Evolutionary conservation across 2,113 vertebrate species (phyloP).

Genomic region (Petrocephalus zakoni): DNA sequence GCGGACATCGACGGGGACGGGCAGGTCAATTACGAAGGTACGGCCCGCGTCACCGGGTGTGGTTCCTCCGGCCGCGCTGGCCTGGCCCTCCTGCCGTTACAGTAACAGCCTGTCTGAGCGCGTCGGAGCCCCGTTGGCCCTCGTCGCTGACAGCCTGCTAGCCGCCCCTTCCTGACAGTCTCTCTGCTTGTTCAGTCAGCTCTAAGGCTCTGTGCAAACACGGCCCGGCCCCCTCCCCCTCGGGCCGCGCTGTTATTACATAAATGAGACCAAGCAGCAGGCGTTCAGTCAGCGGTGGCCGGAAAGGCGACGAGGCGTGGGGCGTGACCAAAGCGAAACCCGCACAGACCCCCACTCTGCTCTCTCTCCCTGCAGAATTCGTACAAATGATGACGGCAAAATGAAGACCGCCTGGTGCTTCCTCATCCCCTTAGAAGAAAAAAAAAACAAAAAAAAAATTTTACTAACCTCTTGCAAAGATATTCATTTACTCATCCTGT

Average conservation of each 20-base stretch:
- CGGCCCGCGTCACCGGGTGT: neutral
- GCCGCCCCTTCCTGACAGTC: neutral
- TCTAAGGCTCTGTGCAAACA: neutral
- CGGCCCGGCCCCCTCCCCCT: neutral
- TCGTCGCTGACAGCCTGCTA: neutral
- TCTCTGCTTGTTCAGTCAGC: neutral
- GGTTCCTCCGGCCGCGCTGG: neutral
- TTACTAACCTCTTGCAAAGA: conserved; percentile 99
- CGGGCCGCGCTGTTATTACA: neutral
- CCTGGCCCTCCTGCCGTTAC: neutral
- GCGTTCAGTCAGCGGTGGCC: neutral
- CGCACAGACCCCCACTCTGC: neutral
- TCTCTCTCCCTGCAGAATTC: conserved; percentile 81
- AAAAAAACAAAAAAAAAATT: conserved; percentile 85
- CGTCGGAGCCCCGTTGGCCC: neutral
- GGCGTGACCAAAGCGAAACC: neutral
- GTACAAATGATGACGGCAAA: conserved; percentile 99
- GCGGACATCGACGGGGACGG: conserved; percentile 95
- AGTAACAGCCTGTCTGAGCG: neutral
- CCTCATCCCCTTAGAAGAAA: conserved; percentile 66
- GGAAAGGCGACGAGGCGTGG: neutral
- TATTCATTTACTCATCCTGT: conserved; percentile 97
- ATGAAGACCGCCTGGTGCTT: conserved; percentile 78
- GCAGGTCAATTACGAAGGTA: conserved; percentile 97
- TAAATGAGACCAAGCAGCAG: neutral